phyloP scores from a whole-genome alignment of 2,113 vertebrate genomes.

The Zingel zingel region DNA sequence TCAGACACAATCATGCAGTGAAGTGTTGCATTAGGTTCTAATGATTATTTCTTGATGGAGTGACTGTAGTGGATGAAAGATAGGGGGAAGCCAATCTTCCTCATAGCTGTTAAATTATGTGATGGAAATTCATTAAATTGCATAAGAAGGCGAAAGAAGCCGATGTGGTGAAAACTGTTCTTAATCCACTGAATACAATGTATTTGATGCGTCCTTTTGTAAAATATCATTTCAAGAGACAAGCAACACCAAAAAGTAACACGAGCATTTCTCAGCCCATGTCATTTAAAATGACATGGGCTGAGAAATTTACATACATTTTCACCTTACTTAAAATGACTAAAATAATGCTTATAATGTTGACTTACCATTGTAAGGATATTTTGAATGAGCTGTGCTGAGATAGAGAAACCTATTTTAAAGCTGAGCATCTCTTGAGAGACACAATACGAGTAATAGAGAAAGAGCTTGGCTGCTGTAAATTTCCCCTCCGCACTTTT shows the following conservation, averaged over 20 bases:
- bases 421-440: conserved; percentile 26
- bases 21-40: conserved; percentile 81
- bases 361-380: background rate
- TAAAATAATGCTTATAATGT: background rate
- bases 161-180: conserved; percentile 18
- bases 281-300: background rate
- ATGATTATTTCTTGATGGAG: conserved; percentile 81
- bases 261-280: conserved; percentile 47
- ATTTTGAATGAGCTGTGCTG: conserved; percentile 13
- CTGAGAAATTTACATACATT: background rate
- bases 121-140: conserved; percentile 57
- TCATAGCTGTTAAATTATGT: conserved; percentile 78
- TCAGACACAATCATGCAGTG: conserved; percentile 71
- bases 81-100: conserved; percentile 67
- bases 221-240: conserved; percentile 51
- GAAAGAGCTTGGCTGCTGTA: conserved; percentile 36
- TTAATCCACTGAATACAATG: conserved; percentile 45
- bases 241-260: conserved; percentile 37
- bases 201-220: conserved; percentile 42
- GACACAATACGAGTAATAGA: conserved; percentile 20
- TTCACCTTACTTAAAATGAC: background rate
- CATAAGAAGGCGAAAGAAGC: conserved; percentile 23
- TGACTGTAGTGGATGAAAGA: conserved; percentile 76
- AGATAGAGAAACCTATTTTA: conserved; percentile 23
- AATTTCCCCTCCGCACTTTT: conserved; percentile 37